A percentile compares a stretch with the other conserved stretches of the same genome.
Conservation (phyloP, 2,113 vertebrate genomes). For the Nerophis ophidion region DNA sequence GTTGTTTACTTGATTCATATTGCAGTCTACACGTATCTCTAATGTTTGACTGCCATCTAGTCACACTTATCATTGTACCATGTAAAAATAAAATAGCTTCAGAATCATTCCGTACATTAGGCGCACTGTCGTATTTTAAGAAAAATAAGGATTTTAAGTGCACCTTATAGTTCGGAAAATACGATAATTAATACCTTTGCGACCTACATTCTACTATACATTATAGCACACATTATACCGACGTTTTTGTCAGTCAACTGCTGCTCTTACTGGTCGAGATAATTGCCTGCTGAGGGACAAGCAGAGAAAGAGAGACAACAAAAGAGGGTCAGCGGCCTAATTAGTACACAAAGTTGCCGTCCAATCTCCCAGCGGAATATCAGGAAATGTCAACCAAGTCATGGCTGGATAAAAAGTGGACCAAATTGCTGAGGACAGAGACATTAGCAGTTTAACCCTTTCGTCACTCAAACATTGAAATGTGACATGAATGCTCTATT, state of each 20-base stretch:
- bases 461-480: background rate
- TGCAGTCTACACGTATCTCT: too few species aligned
- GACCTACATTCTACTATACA: background rate
- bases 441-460: constrained; percentile 37
- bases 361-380: constrained; percentile 46
- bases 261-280: background rate
- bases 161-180: background rate
- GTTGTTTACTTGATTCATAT: too few species aligned
- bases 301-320: constrained; percentile 28
- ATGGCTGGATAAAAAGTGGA: constrained; percentile 59
- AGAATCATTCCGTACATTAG: too few species aligned
- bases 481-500: background rate
- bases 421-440: constrained; percentile 52
- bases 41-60: too few species aligned
- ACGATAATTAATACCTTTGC: background rate
- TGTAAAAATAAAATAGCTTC: too few species aligned
- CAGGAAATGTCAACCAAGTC: constrained; percentile 69
- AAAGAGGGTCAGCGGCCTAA: constrained; percentile 50
- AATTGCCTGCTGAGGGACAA: constrained; percentile 28
- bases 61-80: too few species aligned
- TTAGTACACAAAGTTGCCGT: constrained; percentile 54
- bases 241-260: constrained; percentile 4
- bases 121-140: too few species aligned
- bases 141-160: too few species aligned
- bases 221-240: background rate